A percentile compares a stretch with the other conserved stretches of the same genome.
Conservation (phyloP, 2,888 invertebrate species). For the Allolobophora icterica region DNA sequence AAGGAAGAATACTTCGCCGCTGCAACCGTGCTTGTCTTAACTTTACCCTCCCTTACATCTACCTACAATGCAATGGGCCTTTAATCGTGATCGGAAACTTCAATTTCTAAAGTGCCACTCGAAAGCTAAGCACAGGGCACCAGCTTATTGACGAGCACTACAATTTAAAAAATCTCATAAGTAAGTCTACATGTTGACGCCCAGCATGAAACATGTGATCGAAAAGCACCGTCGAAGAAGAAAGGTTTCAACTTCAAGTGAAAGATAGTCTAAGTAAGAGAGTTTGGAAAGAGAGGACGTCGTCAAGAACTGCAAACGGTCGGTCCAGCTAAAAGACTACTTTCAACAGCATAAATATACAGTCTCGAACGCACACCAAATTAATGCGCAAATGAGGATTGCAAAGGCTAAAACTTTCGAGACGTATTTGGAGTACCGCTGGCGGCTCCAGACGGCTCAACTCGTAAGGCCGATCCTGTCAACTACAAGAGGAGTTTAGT, state of each 20-base stretch:
- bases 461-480: background rate
- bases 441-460: background rate
- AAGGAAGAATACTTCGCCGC: too few relatives aligned
- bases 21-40: too few relatives aligned
- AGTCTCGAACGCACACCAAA: background rate
- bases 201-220: background rate
- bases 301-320: background rate
- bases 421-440: background rate
- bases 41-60: too few relatives aligned
- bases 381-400: background rate
- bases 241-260: background rate
- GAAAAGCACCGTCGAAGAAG: background rate
- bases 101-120: too few relatives aligned
- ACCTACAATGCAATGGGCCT: too few relatives aligned
- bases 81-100: too few relatives aligned
- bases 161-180: too few relatives aligned
- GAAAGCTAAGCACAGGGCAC: too few relatives aligned
- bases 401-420: background rate
- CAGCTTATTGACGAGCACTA: too few relatives aligned
- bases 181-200: background rate
- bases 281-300: background rate
- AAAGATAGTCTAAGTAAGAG: background rate
- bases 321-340: background rate
- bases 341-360: background rate
- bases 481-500: slow-evolving; percentile 6